These are phyloP conservation scores for Ceryle rudis DNA, from an alignment of 2,797 vertebrate species.

Conservation along the genomic window DNA sequence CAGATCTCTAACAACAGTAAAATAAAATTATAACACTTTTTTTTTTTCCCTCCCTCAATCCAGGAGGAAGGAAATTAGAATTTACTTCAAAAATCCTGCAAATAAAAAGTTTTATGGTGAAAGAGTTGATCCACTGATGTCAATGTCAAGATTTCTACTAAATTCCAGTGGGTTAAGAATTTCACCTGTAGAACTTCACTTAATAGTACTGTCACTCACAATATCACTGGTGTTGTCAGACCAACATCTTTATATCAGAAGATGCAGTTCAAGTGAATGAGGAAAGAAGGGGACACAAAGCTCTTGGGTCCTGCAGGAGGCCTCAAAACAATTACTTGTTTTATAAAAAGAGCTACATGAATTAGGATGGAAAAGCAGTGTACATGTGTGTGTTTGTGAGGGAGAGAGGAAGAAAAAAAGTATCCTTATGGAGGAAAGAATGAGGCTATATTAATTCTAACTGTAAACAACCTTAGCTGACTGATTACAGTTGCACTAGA, in stretches of 20 bases:
- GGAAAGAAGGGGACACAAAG: slow-evolving; percentile 5
- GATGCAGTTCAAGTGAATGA: neutral
- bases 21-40: neutral
- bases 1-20: neutral
- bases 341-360: neutral
- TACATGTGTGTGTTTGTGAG: rapidly evolving
- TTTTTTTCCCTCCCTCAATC: neutral
- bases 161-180: neutral
- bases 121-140: neutral
- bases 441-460: neutral
- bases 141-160: neutral
- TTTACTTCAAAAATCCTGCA: neutral
- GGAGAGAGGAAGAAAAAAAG: neutral
- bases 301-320: neutral
- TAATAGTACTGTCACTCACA: neutral
- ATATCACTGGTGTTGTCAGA: neutral
- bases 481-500: neutral
- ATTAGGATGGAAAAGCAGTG: neutral
- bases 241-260: slow-evolving; percentile 30
- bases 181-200: neutral
- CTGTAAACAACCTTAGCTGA: slow-evolving; percentile 2
- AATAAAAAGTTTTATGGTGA: neutral
- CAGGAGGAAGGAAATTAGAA: neutral
- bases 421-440: neutral
- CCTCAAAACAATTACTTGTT: slow-evolving; percentile 29